Conservation (phyloP, 35 echinoderm and acorn worm genomes). For the Apostichopus japonicus region DNA sequence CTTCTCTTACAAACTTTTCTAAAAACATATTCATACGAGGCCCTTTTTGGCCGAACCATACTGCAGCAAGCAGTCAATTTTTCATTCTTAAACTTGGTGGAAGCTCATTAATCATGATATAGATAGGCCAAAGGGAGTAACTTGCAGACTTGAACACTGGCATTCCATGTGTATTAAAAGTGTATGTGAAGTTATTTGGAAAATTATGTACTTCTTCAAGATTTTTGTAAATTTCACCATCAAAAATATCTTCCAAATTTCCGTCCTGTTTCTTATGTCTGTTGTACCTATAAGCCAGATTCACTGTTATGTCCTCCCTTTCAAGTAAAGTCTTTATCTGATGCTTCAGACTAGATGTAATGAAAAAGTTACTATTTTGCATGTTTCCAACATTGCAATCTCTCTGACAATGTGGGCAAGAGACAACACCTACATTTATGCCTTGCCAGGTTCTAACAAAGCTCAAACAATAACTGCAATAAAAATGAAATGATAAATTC, state of each 20-base stretch:
- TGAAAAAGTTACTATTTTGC: slow-evolving; percentile 58
- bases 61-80: slow-evolving; percentile 46
- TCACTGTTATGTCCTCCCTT: slow-evolving; percentile 31
- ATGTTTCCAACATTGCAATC: slow-evolving; percentile 45
- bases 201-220: slow-evolving; percentile 41
- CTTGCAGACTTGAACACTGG: slow-evolving; percentile 1
- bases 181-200: slow-evolving; percentile 74
- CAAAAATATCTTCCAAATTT: slow-evolving; percentile 72
- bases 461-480: slow-evolving; percentile 9
- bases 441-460: slow-evolving; percentile 1
- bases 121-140: slow-evolving; percentile 63
- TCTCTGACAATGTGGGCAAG: slow-evolving; percentile 63
- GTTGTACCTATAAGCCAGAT: slow-evolving; percentile 7
- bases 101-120: slow-evolving; percentile 66
- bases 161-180: slow-evolving; percentile 49
- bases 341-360: slow-evolving; percentile 36
- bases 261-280: slow-evolving; percentile 5
- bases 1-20: slow-evolving; percentile 34
- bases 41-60: slow-evolving; percentile 61
- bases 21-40: slow-evolving; percentile 58
- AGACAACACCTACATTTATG: background rate
- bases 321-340: slow-evolving; percentile 53
- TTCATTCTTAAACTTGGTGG: slow-evolving; percentile 53
- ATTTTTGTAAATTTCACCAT: slow-evolving; percentile 50
- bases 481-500: slow-evolving; percentile 50